A percentile compares a stretch with the other conserved stretches of the same genome.
Conservation (phyloP, 2,113 vertebrate species). For the Tupaia tana region DNA sequence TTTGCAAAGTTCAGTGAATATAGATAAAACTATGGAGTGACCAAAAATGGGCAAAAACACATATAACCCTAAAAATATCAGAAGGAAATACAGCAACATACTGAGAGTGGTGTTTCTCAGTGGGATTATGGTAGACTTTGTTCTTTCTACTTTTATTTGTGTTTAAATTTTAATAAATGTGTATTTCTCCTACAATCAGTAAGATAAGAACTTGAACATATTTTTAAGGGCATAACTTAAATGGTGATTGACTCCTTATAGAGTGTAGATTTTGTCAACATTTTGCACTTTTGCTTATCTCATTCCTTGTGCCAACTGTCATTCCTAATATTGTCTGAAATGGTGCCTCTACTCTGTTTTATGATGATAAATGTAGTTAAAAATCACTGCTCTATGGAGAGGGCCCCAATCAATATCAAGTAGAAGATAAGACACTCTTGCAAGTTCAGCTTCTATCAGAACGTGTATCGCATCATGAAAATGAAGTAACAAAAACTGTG, state of each 20-base stretch:
- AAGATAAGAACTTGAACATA: not conserved
- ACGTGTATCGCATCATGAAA: not conserved
- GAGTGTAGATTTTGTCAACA: not conserved
- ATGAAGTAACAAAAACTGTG: not conserved
- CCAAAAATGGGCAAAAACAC: not conserved
- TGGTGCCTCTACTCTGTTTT: not conserved
- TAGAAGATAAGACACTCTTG: not conserved
- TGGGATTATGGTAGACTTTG: not conserved
- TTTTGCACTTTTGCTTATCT: not conserved
- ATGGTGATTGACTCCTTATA: not conserved
- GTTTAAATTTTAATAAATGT: slow-evolving; percentile 13
- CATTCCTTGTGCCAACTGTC: not conserved
- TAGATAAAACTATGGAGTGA: not conserved
- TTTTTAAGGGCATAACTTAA: not conserved
- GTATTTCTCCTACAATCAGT: not conserved
- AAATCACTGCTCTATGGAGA: not conserved
- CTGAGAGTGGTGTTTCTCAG: not conserved
- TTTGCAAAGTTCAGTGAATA: not conserved
- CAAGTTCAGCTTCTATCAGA: not conserved
- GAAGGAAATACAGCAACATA: not conserved
- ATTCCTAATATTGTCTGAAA: not conserved
- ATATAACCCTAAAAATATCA: not conserved
- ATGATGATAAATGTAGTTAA: not conserved
- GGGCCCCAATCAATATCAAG: not conserved
- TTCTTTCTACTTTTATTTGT: not conserved